Evolutionary conservation across 2,888 invertebrate species (phyloP).

Genomic region (Linyphia triangularis): DNA sequence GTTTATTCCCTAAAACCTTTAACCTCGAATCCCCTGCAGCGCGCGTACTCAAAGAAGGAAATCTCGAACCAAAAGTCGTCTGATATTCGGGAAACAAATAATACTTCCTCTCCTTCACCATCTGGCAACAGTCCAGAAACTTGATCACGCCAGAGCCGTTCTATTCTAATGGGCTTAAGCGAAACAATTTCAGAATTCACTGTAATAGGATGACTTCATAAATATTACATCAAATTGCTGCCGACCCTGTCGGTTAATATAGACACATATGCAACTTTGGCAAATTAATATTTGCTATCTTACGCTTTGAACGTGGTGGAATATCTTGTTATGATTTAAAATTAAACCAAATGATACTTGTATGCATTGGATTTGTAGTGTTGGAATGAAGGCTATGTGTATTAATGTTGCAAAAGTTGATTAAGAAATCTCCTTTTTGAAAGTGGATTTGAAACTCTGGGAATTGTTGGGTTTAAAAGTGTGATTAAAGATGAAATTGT

Average conservation of each 20-base stretch:
- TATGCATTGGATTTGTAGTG: not conserved
- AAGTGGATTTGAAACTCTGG: too few relatives aligned
- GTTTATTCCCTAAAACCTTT: not conserved
- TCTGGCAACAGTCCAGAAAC: not conserved
- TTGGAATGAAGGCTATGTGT: too few relatives aligned
- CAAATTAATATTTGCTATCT: conserved; percentile 52
- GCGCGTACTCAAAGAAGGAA: not conserved
- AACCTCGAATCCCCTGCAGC: not conserved
- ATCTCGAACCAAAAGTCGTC: not conserved
- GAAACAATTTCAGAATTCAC: conserved; percentile 37
- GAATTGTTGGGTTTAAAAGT: too few relatives aligned
- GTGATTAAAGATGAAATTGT: too few relatives aligned
- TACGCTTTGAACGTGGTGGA: not conserved
- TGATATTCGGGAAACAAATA: not conserved
- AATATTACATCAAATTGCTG: conserved; percentile 51
- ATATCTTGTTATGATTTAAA: not conserved
- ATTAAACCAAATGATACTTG: not conserved
- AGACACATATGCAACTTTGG: conserved; percentile 10
- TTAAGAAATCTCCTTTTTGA: too few relatives aligned
- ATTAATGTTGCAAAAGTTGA: too few relatives aligned
- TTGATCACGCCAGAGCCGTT: not conserved
- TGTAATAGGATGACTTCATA: conserved; percentile 23
- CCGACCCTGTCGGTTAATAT: conserved; percentile 16
- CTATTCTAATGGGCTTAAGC: conserved; percentile 50
- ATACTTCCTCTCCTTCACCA: not conserved